phyloP scores from a whole-genome alignment of 2,888 invertebrate genomes.

The Isotomurus palustris region DNA sequence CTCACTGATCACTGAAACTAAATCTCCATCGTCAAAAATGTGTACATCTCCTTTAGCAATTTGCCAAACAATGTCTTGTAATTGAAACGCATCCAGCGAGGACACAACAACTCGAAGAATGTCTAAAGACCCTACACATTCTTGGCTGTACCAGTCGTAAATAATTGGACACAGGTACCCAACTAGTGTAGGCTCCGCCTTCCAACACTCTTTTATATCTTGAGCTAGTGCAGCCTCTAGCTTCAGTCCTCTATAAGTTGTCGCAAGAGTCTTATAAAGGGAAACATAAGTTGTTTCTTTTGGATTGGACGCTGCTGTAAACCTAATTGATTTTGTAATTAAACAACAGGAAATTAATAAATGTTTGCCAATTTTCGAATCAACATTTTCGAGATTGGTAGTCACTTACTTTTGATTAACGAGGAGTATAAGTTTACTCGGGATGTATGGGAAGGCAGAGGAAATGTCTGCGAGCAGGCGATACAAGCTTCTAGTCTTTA shows the following conservation, averaged over 20 bases:
- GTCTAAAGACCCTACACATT: conserved; percentile 68
- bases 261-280: conserved; percentile 38
- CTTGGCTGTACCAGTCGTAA: conserved; percentile 39
- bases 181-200: conserved; percentile 38
- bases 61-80: conserved; percentile 84
- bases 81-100: conserved; percentile 80
- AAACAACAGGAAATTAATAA: too few relatives aligned
- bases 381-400: too few relatives aligned
- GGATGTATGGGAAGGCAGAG: conserved; percentile 26
- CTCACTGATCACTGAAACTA: conserved; percentile 37
- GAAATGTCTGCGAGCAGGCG: conserved; percentile 40
- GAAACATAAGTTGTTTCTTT: too few relatives aligned
- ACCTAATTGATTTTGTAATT: too few relatives aligned
- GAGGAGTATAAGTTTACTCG: conserved; percentile 38
- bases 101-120: conserved; percentile 84
- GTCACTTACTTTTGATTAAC: conserved; percentile 38
- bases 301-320: too few relatives aligned
- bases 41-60: conserved; percentile 76
- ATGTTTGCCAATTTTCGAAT: too few relatives aligned
- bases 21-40: conserved; percentile 53
- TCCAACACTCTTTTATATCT: conserved; percentile 43
- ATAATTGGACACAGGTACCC: conserved; percentile 38
- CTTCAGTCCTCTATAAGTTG: conserved; percentile 38
- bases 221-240: conserved; percentile 38
- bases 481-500: conserved; percentile 37